phyloP scores from a whole-genome alignment of 2,888 invertebrate species.

The Caenorhabditis sulstoni region DNA sequence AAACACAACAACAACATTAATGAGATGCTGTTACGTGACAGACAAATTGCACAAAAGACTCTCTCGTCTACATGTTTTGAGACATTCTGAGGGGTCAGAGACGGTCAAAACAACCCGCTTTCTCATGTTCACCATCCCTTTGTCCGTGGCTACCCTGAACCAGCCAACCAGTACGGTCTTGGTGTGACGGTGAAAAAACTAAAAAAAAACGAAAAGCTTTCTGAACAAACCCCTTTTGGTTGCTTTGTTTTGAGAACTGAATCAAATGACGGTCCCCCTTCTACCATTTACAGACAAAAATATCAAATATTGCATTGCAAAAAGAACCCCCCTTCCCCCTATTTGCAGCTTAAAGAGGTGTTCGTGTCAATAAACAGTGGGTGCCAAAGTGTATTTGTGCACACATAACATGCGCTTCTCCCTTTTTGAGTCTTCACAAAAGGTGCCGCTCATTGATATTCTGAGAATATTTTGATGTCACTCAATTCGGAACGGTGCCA shows the following conservation, averaged over 20 bases:
- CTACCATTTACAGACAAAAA: background rate
- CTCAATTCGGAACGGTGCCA: slow-evolving; percentile 6
- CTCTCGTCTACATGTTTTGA: slow-evolving; percentile 14
- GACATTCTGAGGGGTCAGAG: slow-evolving; percentile 32
- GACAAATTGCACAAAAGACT: slow-evolving; percentile 12
- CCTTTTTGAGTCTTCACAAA: too few species aligned
- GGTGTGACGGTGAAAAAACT: background rate
- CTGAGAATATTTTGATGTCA: background rate
- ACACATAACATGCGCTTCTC: too few species aligned
- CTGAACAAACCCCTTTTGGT: background rate
- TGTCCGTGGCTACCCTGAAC: too few species aligned
- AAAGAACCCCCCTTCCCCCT: background rate
- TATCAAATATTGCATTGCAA: slow-evolving; percentile 12
- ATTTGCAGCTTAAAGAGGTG: slow-evolving; percentile 20
- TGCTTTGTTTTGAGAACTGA: slow-evolving; percentile 56
- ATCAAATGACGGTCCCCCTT: slow-evolving; percentile 12
- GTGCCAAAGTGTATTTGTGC: background rate
- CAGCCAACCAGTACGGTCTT: slow-evolving; percentile 41
- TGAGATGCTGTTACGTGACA: slow-evolving; percentile 24
- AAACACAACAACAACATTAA: slow-evolving; percentile 7
- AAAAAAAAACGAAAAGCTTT: background rate
- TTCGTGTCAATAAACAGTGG: slow-evolving; percentile 23
- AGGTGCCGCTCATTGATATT: too few species aligned
- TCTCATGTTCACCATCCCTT: too few species aligned
- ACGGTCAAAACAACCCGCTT: slow-evolving; percentile 45